A percentile compares a stretch with the other conserved stretches of the same genome.
phyloP scores from a whole-genome alignment of 2,888 invertebrate species.

The Drosophila colorata region DNA sequence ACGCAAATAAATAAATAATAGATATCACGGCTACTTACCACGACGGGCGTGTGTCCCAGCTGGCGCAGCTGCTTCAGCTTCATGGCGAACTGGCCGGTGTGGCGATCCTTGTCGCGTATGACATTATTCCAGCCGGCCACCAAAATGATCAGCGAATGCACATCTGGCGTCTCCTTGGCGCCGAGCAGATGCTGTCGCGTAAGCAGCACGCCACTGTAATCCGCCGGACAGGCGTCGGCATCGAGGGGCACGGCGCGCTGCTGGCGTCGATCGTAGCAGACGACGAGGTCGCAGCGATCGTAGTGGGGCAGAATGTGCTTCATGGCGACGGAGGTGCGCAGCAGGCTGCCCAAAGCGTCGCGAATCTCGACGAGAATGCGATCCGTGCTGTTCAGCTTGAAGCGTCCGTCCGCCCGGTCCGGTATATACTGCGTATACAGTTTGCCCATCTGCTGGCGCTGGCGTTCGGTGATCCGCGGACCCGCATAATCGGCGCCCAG shows the following conservation, averaged over 20 bases:
- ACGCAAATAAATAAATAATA: no score
- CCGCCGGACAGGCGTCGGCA: constrained; percentile 85
- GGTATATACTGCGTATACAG: constrained; percentile 88
- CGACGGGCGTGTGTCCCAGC: constrained; percentile 87
- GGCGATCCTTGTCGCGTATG: constrained; percentile 86
- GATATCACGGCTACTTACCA: constrained; percentile 86
- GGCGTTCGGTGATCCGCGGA: constrained; percentile 86
- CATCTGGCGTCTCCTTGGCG: constrained; percentile 38
- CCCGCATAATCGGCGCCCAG: constrained; percentile 85
- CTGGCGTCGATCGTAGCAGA: constrained; percentile 87
- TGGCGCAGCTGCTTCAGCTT: constrained; percentile 88
- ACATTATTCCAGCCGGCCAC: constrained; percentile 88
- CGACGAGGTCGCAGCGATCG: constrained; percentile 88
- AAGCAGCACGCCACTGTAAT: constrained; percentile 85
- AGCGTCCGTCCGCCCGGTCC: constrained; percentile 84
- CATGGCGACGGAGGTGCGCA: constrained; percentile 85
- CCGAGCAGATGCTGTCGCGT: constrained; percentile 77
- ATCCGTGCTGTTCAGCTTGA: constrained; percentile 87
- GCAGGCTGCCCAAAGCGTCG: constrained; percentile 85
- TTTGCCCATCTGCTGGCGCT: constrained; percentile 87
- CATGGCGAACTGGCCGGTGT: constrained; percentile 87
- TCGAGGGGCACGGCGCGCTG: constrained; percentile 86
- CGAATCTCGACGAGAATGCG: constrained; percentile 87
- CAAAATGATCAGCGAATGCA: constrained; percentile 87
- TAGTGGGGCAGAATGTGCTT: constrained; percentile 90